Evolutionary conservation across 2,113 vertebrate species (phyloP).

Genomic region (Xerus inauris): DNA sequence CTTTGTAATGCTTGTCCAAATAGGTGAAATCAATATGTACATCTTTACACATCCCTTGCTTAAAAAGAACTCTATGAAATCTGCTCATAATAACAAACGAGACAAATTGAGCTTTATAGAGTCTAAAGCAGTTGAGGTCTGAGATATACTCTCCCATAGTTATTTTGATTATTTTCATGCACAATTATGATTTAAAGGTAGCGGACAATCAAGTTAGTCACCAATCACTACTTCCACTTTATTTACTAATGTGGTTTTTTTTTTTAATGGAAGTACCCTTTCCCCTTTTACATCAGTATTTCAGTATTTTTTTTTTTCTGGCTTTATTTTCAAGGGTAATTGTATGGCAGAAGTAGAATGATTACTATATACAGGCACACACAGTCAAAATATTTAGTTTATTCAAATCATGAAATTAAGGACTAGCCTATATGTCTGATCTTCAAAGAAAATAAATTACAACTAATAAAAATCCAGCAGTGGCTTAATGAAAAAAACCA

Average conservation of each 20-base stretch:
- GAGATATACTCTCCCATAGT: neutral
- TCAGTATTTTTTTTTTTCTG: neutral
- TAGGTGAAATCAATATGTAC: neutral
- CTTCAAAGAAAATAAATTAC: slow-evolving; percentile 69
- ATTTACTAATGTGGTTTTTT: neutral
- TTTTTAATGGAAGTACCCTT: neutral
- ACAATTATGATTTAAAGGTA: neutral
- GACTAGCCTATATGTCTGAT: slow-evolving; percentile 54
- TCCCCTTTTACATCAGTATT: neutral
- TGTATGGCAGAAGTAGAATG: neutral
- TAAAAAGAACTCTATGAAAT: slow-evolving; percentile 9
- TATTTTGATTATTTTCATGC: neutral
- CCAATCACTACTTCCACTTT: neutral
- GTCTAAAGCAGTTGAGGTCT: neutral
- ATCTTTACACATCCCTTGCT: neutral
- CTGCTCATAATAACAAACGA: slow-evolving; percentile 13
- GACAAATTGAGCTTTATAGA: neutral
- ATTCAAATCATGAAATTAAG: slow-evolving; percentile 55
- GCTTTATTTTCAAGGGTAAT: neutral
- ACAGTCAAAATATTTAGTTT: slow-evolving; percentile 5
- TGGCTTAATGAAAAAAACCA: slow-evolving; percentile 72
- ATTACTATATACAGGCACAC: neutral
- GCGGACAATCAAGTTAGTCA: neutral
- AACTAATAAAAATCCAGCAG: slow-evolving; percentile 72
- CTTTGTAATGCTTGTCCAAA: neutral